These are phyloP conservation scores for Zoanthus solanderi DNA, from an alignment of 92 coral and sea anemone genomes.

Conservation along the genomic window DNA sequence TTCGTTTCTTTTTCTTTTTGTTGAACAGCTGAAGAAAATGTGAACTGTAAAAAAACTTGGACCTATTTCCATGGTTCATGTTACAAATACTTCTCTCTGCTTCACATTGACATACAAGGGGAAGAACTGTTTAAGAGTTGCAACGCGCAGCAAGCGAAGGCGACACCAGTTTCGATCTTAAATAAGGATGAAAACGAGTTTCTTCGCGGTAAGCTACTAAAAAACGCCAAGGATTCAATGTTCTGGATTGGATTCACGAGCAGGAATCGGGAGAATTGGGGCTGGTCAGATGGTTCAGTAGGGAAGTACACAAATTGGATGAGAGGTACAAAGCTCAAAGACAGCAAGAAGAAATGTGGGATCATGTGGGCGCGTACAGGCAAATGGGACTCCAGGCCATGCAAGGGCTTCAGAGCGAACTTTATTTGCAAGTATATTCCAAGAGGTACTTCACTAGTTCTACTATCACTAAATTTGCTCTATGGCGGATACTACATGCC, in stretches of 20 bases:
- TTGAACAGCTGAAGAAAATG: neutral
- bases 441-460: conserved; percentile 1
- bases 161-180: conserved; percentile 11
- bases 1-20: neutral
- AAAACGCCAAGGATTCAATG: neutral
- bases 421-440: conserved; percentile 26
- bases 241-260: conserved; percentile 16
- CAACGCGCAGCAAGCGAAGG: neutral
- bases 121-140: neutral
- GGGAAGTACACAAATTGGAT: conserved; percentile 1
- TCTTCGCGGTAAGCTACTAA: neutral
- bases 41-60: neutral
- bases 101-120: neutral
- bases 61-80: neutral
- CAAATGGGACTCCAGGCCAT: conserved; percentile 16
- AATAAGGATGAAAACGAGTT: conserved; percentile 8
- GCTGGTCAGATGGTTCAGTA: neutral
- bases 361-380: conserved; percentile 6
- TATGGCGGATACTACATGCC: too few species aligned
- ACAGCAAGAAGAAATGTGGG: neutral
- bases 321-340: neutral
- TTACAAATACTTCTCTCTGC: neutral
- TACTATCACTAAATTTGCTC: neutral
- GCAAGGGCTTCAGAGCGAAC: neutral
- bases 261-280: conserved; percentile 10